Base-by-base conservation (phyloP, 2,113 vertebrate genomes). In the Callocephalon fimbriatum region DNA sequence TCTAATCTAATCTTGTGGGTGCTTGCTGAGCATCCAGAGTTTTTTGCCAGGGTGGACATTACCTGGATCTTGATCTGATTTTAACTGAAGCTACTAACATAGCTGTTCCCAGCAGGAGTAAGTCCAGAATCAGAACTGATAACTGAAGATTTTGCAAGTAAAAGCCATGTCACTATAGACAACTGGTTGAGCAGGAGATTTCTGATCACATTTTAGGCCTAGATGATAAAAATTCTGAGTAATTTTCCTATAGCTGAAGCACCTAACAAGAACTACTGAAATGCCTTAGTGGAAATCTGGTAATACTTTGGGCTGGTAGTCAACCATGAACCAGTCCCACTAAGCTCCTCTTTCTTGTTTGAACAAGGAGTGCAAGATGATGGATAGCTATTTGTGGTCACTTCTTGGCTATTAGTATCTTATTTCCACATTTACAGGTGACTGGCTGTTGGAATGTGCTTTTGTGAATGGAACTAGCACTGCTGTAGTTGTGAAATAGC, bases 151-250 rank as follows among this genome's bases (percentile, higher is more conserved):
- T n/a, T 40, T 3, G 1, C 17, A 71, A 38, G 27, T n/a, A 35
- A 87, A 80, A 90, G 3, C 13, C 35, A 20, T 12, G 8, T 5
- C 31, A 54, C 29, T 29, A 14, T 15, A 47, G 44, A 7, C 19
- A 88, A 51, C 2, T 2, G 40, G 45, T 0, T 0, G 0, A 81
- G 9, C n/a, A 15, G 8, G 50, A 71, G 21, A 78, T 67, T 14
- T 90, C n/a, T 15, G 32, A 38, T 85, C 38, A 45, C 8, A 19
- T 59, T 85, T 85, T 59, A 72, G 35, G 62, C 16, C 19, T 29
- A 85, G 22, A 26, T 51, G 25, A 37, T 56, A 18, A 66, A 74
- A 86, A 71, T 50, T 86, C 17, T 16, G 74, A 67, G 22, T 15
- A 35, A 63, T 90, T 73, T 74, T 63, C n/a, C 25, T 48, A 13